Conservation (phyloP, 2,113 vertebrate species). For the Cavia aperea region DNA sequence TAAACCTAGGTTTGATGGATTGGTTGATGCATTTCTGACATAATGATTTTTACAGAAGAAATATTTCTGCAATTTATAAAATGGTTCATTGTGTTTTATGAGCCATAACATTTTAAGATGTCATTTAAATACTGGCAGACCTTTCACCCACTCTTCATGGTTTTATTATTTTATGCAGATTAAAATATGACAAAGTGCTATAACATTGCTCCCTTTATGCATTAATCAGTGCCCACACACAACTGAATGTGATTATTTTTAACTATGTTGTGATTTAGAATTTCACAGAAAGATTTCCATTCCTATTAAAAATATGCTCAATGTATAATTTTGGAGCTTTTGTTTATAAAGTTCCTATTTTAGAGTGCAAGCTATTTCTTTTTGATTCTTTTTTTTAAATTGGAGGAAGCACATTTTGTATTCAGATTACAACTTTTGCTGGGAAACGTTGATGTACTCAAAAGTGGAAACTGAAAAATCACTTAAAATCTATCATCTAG, state of each 20-base stretch:
- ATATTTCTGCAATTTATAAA: background rate
- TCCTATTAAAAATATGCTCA: too few species aligned
- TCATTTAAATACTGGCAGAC: background rate
- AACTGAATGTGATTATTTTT: too few species aligned
- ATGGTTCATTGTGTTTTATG: background rate
- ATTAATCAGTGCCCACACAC: background rate
- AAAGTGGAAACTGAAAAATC: background rate
- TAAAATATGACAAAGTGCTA: too few species aligned
- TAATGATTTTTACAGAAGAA: background rate
- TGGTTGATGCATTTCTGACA: background rate
- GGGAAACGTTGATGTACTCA: background rate
- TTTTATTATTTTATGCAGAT: too few species aligned
- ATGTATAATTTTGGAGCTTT: too few species aligned
- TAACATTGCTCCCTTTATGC: too few species aligned
- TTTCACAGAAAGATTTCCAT: too few species aligned
- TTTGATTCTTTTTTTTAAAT: too few species aligned
- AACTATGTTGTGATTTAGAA: too few species aligned
- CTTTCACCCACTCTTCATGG: background rate
- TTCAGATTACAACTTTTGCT: constrained; percentile 24
- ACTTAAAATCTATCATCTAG: too few species aligned
- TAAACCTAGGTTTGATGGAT: background rate
- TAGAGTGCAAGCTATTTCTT: too few species aligned
- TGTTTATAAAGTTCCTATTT: too few species aligned
- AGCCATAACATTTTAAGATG: background rate
- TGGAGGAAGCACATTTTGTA: background rate